Conservation (phyloP, 2,113 vertebrate genomes). For the Malurus cyaneus region DNA sequence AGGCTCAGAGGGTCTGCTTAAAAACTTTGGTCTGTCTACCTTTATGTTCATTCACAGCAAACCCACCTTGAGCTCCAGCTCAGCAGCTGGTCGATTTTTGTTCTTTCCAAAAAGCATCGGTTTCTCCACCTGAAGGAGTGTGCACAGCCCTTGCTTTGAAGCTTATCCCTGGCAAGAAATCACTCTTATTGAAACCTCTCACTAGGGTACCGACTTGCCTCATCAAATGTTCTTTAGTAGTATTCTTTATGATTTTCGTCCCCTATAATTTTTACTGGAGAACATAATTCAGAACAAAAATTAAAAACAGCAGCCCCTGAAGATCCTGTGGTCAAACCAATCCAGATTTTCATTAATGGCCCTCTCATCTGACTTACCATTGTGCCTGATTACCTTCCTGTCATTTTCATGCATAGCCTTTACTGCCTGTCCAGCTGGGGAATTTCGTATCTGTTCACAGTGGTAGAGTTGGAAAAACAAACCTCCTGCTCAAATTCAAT, state of each 20-base stretch:
- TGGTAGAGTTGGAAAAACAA: not conserved
- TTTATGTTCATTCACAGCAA: not conserved
- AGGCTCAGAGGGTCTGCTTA: not conserved
- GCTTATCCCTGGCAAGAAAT: not conserved
- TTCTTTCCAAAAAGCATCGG: not conserved
- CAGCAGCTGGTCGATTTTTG: not conserved
- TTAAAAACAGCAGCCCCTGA: not conserved
- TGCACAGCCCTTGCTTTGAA: not conserved
- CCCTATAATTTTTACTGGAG: not conserved
- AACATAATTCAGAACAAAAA: not conserved
- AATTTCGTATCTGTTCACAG: not conserved
- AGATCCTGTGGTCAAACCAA: not conserved
- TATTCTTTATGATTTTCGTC: not conserved
- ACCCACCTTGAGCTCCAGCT: not conserved
- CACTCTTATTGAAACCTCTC: slow-evolving; percentile 29
- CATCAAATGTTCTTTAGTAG: not conserved
- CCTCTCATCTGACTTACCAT: not conserved
- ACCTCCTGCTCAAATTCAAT: not conserved
- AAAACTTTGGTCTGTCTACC: not conserved
- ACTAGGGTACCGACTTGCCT: not conserved
- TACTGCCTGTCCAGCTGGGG: not conserved
- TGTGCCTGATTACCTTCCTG: not conserved
- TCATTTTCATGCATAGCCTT: not conserved
- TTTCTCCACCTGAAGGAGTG: not conserved
- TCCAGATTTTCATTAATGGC: not conserved